Conservation (phyloP, 2,888 invertebrate genomes). For the Synanthedon tipuliformis region DNA sequence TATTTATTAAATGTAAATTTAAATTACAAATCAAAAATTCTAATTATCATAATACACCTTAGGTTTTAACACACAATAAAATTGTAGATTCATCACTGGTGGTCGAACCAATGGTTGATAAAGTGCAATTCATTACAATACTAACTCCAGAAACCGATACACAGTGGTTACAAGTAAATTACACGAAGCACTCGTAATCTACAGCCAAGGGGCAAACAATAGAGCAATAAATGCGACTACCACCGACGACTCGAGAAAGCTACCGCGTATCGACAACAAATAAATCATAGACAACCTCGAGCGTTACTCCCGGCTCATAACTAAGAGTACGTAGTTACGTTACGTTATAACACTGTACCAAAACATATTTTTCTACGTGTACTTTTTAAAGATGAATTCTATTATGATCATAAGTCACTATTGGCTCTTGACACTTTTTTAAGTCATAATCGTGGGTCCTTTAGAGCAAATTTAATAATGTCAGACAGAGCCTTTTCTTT, state of each 20-base stretch:
- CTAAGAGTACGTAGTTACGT: not conserved
- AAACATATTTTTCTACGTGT: no score
- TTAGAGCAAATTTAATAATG: no score
- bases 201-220: conserved; percentile 53
- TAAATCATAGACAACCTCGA: conserved; percentile 49
- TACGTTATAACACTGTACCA: no score
- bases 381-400: no score
- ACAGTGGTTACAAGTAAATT: conserved; percentile 50
- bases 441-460: no score
- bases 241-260: conserved; percentile 45
- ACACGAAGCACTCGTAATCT: conserved; percentile 38
- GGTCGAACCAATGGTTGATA: conserved; percentile 18
- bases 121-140: conserved; percentile 38
- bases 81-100: not conserved
- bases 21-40: no score
- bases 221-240: conserved; percentile 56
- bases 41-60: no score
- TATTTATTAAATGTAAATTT: no score
- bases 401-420: no score
- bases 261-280: conserved; percentile 51
- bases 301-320: not conserved
- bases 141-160: conserved; percentile 36
- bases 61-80: no score
- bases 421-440: no score
- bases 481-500: no score